Base-by-base conservation (phyloP, 2,797 vertebrate genomes). In the Scomberomorus guttatus region DNA sequence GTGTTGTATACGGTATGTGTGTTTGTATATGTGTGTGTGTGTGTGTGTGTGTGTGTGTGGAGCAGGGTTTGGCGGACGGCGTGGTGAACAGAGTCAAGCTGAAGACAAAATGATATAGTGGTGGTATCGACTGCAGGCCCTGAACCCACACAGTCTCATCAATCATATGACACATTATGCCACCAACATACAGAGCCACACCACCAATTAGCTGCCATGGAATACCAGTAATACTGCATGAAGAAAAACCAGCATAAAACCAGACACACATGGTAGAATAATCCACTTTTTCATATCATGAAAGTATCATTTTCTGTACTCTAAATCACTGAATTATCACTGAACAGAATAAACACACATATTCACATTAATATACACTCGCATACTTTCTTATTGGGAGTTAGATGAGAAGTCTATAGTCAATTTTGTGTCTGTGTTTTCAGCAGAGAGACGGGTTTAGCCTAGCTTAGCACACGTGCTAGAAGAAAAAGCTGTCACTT, bases 21-120 rank as follows among this genome's bases (percentile, higher is more conserved):
- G 39, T 54, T 18, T 69, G 12, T 57, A 5, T 27, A 42, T 13
- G 25, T 39, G 5, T 60, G 29, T 5, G 27, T n/a, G 61, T 42
- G 62, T 61, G 29, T 62, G 61, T 39, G 64, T 52, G 44, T 63
- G 32, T 29, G 32, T 65, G 32, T 39, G 52, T 64, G n/a, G 52
- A 57, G 1, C 17, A 4, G 22, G 17, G n/a, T 44, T 44, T 12
- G 58, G 18, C 18, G 69, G 37, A 32, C 11, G 39, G 18, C 37
- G 39, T 27, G 20, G 29, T n/a, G 34, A 51, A 61, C 32, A 50
- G 34, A 85, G 63, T 44, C 3, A 29, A 66, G 67, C 22, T 32
- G 24, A 61, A 74, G 74, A 76, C 72, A 83, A 72, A 69, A 77
- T 82, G 64, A 85, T 86, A 15, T 51, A 81, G 76, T 64, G 79